A percentile compares a stretch with the other conserved stretches of the same genome.
These are phyloP conservation scores for Hylyphantes graminicola DNA, from an alignment of 1,140 invertebrate genomes.

Conservation along the genomic window DNA sequence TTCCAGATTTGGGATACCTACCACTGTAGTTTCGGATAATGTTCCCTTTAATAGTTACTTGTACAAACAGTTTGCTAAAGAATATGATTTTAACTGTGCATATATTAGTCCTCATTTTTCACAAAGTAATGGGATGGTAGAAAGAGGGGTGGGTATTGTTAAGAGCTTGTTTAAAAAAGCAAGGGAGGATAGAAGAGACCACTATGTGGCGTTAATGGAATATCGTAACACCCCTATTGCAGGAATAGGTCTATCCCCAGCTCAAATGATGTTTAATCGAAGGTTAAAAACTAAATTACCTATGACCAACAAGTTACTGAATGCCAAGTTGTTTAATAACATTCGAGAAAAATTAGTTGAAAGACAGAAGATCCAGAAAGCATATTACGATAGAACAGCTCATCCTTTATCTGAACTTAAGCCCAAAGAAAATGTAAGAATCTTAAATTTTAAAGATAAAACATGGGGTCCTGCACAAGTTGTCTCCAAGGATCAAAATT, in stretches of 20 bases:
- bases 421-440: no score
- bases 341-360: neutral
- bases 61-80: constrained; percentile 3
- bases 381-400: neutral
- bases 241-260: constrained; percentile 9
- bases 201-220: neutral
- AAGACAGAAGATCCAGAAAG: constrained; percentile 4
- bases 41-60: neutral
- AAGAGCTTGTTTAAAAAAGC: constrained; percentile 19
- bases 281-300: constrained; percentile 27
- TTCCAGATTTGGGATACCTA: constrained; percentile 28
- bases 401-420: constrained; percentile 4
- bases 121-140: constrained; percentile 12
- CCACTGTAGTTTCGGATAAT: neutral
- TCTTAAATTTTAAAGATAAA: neutral
- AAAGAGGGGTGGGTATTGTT: neutral
- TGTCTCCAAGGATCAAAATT: neutral
- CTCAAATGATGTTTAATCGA: constrained; percentile 31
- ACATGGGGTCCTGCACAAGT: neutral
- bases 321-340: constrained; percentile 18
- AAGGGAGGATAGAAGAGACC: constrained; percentile 6
- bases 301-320: constrained; percentile 6
- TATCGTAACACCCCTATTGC: constrained; percentile 18
- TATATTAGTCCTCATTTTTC: neutral
- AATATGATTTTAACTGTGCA: neutral